Percentiles rank a stretch among this genome's conserved stretches.
phyloP scores from a whole-genome alignment of 2,888 invertebrate species.

The Carpatolechia fugitivella region DNA sequence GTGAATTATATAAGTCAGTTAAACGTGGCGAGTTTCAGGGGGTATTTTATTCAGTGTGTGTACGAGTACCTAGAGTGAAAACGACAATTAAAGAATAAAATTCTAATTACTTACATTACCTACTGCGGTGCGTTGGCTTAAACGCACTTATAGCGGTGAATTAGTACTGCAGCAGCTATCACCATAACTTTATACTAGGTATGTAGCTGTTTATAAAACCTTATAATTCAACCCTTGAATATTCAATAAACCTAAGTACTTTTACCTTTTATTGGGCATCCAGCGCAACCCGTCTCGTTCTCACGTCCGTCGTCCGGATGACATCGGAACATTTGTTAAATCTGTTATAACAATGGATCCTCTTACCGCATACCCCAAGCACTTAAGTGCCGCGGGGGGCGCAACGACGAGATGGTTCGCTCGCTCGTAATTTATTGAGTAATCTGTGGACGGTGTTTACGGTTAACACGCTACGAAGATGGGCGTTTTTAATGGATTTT shows the following conservation, averaged over 20 bases:
- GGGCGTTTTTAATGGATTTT: neutral
- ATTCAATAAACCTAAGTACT: neutral
- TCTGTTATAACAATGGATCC: constrained; percentile 59
- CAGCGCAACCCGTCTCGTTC: constrained; percentile 52
- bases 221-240: too few species aligned
- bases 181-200: too few species aligned
- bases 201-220: too few species aligned
- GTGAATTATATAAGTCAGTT: too few species aligned
- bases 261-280: neutral
- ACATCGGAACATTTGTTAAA: constrained; percentile 73
- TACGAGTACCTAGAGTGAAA: too few species aligned
- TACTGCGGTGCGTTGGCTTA: too few species aligned
- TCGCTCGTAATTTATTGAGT: constrained; percentile 13
- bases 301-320: constrained; percentile 66
- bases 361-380: constrained; percentile 48
- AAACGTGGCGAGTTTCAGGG: too few species aligned
- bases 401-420: constrained; percentile 24
- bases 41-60: too few species aligned
- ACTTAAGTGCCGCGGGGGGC: constrained; percentile 50
- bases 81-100: too few species aligned
- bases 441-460: neutral
- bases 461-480: constrained; percentile 2
- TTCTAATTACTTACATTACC: too few species aligned
- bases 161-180: too few species aligned
- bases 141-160: too few species aligned